Conservation (phyloP, 2,113 vertebrate genomes). For the Platysternon megacephalum region DNA sequence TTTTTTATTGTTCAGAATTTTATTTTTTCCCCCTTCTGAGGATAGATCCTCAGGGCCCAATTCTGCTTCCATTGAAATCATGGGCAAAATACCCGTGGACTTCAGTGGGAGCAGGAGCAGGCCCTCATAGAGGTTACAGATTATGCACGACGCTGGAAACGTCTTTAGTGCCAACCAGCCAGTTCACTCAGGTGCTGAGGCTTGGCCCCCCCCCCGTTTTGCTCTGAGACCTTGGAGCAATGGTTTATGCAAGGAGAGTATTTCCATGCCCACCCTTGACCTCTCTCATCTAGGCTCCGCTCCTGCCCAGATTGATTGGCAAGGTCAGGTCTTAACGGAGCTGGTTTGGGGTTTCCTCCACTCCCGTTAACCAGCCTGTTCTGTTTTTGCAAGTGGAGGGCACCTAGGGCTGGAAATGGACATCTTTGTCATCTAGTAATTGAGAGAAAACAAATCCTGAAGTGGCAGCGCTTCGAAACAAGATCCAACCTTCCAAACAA, state of each 20-base stretch:
- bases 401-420: background rate
- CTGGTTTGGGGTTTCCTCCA: background rate
- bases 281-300: fast-evolving
- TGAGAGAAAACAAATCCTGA: background rate
- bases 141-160: too few species aligned
- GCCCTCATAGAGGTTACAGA: background rate
- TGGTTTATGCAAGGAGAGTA: background rate
- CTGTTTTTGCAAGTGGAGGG: too few species aligned
- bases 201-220: fast-evolving
- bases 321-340: background rate
- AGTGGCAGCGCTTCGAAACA: background rate
- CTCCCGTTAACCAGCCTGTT: background rate
- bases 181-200: background rate
- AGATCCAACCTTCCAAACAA: background rate
- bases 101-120: background rate
- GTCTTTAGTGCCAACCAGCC: too few species aligned
- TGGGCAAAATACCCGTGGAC: background rate
- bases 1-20: background rate
- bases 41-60: background rate
- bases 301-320: background rate
- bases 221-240: background rate
- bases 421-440: background rate
- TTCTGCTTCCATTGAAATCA: background rate
- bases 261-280: background rate
- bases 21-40: background rate